Evolutionary conservation across 2,113 vertebrate genomes (phyloP), one percentile per base, ranked within the genome.

Genomic region (Cisticola juncidis): DNA sequence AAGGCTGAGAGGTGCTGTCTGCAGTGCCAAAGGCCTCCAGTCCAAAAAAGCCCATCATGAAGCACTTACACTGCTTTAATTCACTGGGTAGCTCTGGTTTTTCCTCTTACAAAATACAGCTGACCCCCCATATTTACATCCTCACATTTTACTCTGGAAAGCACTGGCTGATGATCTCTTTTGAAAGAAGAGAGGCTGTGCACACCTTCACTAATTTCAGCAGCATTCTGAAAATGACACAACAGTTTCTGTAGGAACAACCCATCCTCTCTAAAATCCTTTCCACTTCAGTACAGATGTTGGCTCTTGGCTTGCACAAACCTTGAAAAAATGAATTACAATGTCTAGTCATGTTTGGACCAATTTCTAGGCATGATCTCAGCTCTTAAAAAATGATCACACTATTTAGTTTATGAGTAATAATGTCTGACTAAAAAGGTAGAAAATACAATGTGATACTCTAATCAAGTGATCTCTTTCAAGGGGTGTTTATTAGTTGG

Each of bases 311-410:
- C 74, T 81, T 79, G 53, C 50, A 93, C 91, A 79, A 93, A 69
- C 58, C 51, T 58, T 80, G 31, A 45, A 71, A 89, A 58, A 36
- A 50, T 14, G 9, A 79, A 74, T 91, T 88, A 73, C 86, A 70
- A 79, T 92, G 85, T 78, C 95, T 95, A 93, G 82, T 93, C 94
- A n/a, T 81, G 89, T 84, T 95, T 65, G 94, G 77, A 92, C 51
- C 23, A 69, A 53, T 77, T 81, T 94, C 66, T 73, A 92, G 86
- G 90, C 42, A 94, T 89, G 89, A 92, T 36, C 86, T 81, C 79
- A 92, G 74, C 62, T 93, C 82, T 91, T 69, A 42, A 91, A 82
- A 86, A 70, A 79, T 57, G 57, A 81, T 14, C 6, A 73, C 64
- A 71, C 80, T 94, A 73, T 94, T 85, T 95, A 54, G 60, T 82